Evolutionary conservation across 2,113 vertebrate species (phyloP), one percentile per base, ranked within the genome.

Genomic region (Lates calcarifer): DNA sequence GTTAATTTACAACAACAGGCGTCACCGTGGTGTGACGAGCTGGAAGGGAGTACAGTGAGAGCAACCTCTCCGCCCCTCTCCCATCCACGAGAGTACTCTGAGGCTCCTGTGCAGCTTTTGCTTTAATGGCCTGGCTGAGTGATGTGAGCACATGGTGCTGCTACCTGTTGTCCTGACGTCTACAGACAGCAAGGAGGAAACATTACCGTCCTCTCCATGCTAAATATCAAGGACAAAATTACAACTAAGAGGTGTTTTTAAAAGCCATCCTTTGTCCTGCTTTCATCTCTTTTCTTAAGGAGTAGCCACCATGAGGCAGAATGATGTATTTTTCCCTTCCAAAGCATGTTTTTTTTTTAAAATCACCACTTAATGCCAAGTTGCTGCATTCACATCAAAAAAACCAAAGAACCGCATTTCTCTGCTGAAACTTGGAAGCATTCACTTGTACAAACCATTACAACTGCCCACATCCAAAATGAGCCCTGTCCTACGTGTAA

Each of bases 1-100:
- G 87, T 90, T 85, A 69, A 87, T 90, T 93, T 88, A 81, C 75
- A 83, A 87, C 74, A 85, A 90, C 77, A 83, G 79, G 77, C 72
- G 37, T 67, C 89, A 74, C 72, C 2, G 63, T 73, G 49, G 84
- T 87, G 86, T 78, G 85, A 90, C 39, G 35, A 66, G 69, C 71
- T 61, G 47, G 71, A 73, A 60, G 45, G 78, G 41, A 92, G 55
- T 65, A 74, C 67, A 72, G 69, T 71, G 61, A 76, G 79, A 64
- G 77, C 82, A 56, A 66, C 74, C 81, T 68, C 77, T 74, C 74
- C 71, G 2, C 77, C 82, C 77, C 22, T 70, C 47, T 78, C 33
- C 57, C 53, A 53, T 45, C 63, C 22, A 35, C 29, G 53, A 56
- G 60, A 74, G 65, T 9, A 51, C 58, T 51, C 62, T 47, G 60